phyloP scores from a whole-genome alignment of 2,888 invertebrate genomes.

The Galeopsomyia nigrocyanea region DNA sequence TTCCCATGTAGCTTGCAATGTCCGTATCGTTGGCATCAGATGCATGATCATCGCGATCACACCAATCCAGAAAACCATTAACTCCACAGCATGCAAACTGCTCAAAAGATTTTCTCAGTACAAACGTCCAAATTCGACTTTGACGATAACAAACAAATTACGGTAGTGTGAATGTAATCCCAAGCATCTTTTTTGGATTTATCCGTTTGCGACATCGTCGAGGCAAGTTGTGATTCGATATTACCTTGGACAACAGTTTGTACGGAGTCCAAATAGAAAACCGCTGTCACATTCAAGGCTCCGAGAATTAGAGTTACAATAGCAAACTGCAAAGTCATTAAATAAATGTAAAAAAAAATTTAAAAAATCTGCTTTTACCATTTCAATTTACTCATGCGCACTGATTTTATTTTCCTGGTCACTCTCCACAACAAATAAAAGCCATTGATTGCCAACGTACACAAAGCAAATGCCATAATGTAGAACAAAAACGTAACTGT shows the following conservation, averaged over 20 bases:
- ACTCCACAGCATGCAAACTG: slow-evolving; percentile 47
- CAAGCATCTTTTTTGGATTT: slow-evolving; percentile 22
- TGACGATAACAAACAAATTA: slow-evolving; percentile 6
- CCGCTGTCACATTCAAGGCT: background rate
- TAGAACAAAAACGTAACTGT: slow-evolving; percentile 23
- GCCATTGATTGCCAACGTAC: slow-evolving; percentile 17
- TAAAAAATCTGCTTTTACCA: too few species aligned
- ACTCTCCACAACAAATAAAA: slow-evolving; percentile 31
- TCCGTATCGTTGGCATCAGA: slow-evolving; percentile 12
- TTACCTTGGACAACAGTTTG: slow-evolving; percentile 19
- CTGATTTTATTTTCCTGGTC: slow-evolving; percentile 26
- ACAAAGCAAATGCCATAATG: slow-evolving; percentile 17
- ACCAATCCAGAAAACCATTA: slow-evolving; percentile 45
- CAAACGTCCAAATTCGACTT: background rate
- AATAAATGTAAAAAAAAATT: background rate
- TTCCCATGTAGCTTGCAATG: slow-evolving; percentile 21
- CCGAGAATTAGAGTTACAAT: slow-evolving; percentile 10
- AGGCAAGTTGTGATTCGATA: slow-evolving; percentile 24
- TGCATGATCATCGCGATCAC: slow-evolving; percentile 11
- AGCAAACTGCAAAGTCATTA: slow-evolving; percentile 20
- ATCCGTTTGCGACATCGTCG: background rate
- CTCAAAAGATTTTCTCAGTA: background rate
- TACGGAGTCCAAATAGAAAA: slow-evolving; percentile 25
- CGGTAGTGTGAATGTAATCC: slow-evolving; percentile 42
- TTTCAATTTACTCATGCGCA: slow-evolving; percentile 4